These are phyloP conservation scores for Lasius platythorax DNA, from an alignment of 2,888 invertebrate species.

Conservation along the genomic window DNA sequence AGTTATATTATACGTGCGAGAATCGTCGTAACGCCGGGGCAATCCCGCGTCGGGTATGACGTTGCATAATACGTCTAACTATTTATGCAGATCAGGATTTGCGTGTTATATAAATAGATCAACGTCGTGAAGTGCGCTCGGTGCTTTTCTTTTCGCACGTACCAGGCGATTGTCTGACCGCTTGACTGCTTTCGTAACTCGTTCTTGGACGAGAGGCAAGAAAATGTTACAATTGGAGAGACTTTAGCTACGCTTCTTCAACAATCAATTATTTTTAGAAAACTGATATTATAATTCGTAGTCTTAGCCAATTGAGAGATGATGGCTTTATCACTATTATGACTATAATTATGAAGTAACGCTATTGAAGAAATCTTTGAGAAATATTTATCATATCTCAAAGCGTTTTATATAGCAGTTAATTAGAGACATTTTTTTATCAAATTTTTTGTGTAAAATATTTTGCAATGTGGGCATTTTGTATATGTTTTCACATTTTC, in stretches of 20 bases:
- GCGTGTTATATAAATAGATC: constrained; percentile 74
- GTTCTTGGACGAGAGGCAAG: constrained; percentile 17
- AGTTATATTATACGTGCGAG: constrained; percentile 49
- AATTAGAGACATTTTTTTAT: not conserved
- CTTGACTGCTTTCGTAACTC: constrained; percentile 10
- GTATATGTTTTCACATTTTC: not conserved
- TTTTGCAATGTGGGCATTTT: not conserved
- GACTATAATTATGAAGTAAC: not conserved
- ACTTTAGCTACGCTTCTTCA: not conserved
- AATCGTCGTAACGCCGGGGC: constrained; percentile 16
- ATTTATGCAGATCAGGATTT: constrained; percentile 74
- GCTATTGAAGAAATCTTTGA: not conserved
- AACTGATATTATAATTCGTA: not conserved
- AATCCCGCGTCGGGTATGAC: constrained; percentile 38
- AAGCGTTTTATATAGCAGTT: not conserved
- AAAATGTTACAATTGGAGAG: constrained; percentile 38
- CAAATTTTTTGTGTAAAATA: not conserved
- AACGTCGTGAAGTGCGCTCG: constrained; percentile 45
- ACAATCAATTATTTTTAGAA: constrained; percentile 23
- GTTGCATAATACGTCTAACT: constrained; percentile 72
- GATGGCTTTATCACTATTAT: not conserved
- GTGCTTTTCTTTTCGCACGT: constrained; percentile 66
- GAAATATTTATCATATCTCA: not conserved
- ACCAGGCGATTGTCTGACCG: constrained; percentile 63
- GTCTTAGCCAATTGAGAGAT: not conserved